Percentiles rank a stretch among this genome's conserved stretches.
phyloP scores from a whole-genome alignment of 1,140 invertebrate species.

The Trinorchestia longiramus region DNA sequence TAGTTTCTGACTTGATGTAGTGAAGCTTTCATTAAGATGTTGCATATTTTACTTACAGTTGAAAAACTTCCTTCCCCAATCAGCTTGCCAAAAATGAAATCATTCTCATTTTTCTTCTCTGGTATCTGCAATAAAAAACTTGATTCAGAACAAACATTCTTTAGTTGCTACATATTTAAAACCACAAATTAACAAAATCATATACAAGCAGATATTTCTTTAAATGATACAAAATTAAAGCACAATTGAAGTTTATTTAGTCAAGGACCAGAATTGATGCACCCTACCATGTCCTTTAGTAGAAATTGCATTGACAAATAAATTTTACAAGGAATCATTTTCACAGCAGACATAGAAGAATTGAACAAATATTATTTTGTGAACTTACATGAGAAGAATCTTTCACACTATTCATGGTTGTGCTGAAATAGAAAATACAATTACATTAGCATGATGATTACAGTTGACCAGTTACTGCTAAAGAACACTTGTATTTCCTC shows the following conservation, averaged over 20 bases:
- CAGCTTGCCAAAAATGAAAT: constrained; percentile 95
- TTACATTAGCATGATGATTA: not conserved
- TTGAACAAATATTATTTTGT: too few relatives aligned
- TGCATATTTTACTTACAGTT: constrained; percentile 76
- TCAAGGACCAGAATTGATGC: not conserved
- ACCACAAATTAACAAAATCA: not conserved
- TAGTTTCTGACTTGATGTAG: not conserved
- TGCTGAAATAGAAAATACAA: not conserved
- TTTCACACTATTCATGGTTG: not conserved
- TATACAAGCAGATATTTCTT: not conserved
- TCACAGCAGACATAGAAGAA: too few relatives aligned
- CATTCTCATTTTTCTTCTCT: constrained; percentile 72
- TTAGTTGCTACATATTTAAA: not conserved
- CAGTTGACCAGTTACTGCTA: too few relatives aligned
- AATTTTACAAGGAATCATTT: too few relatives aligned
- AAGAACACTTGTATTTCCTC: not conserved
- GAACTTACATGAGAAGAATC: not conserved
- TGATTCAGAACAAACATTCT: not conserved
- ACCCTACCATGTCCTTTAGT: too few relatives aligned
- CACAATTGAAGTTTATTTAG: not conserved
- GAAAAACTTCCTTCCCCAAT: constrained; percentile 98
- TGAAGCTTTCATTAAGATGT: not conserved
- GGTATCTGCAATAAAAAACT: constrained; percentile 7
- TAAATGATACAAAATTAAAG: not conserved
- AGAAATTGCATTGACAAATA: too few relatives aligned